Percentiles rank a stretch among this genome's conserved stretches.
phyloP scores from a whole-genome alignment of 2,797 vertebrate genomes.

The Mus spretus region DNA sequence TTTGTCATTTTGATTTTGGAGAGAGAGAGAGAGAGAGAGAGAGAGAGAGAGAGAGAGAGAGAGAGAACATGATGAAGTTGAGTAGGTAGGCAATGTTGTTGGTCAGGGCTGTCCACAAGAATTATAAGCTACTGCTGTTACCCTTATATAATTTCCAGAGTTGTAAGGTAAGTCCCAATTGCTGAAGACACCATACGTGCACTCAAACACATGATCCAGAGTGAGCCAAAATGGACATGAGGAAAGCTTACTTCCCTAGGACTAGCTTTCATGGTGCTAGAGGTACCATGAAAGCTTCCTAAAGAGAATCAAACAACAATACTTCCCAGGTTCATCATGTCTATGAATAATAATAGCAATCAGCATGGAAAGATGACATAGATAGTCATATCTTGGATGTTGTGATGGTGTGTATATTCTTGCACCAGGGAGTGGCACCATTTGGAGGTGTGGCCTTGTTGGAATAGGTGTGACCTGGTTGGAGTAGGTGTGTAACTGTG shows the following conservation, averaged over 20 bases:
- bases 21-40: too few relatives aligned
- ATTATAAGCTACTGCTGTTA: neutral
- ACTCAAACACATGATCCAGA: neutral
- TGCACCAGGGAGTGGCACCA: too few relatives aligned
- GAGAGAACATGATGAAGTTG: too few relatives aligned
- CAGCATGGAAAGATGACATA: neutral
- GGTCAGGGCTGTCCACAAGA: neutral
- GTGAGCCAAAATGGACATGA: neutral
- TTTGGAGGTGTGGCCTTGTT: too few relatives aligned
- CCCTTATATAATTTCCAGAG: neutral
- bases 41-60: neutral
- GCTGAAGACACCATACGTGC: neutral
- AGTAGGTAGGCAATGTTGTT: too few relatives aligned
- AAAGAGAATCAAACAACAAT: neutral
- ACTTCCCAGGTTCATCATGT: neutral
- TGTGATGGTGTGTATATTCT: too few relatives aligned
- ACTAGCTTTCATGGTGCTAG: neutral
- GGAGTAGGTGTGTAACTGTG: too few relatives aligned
- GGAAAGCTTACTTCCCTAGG: neutral
- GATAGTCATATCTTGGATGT: too few relatives aligned
- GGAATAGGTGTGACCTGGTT: too few relatives aligned
- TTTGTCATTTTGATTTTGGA: too few relatives aligned
- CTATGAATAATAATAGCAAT: neutral
- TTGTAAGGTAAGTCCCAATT: neutral
- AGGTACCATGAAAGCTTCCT: neutral